Percentiles rank a stretch among this genome's conserved stretches.
Conservation (phyloP, 2,113 vertebrate genomes). For the Megalops atlanticus region DNA sequence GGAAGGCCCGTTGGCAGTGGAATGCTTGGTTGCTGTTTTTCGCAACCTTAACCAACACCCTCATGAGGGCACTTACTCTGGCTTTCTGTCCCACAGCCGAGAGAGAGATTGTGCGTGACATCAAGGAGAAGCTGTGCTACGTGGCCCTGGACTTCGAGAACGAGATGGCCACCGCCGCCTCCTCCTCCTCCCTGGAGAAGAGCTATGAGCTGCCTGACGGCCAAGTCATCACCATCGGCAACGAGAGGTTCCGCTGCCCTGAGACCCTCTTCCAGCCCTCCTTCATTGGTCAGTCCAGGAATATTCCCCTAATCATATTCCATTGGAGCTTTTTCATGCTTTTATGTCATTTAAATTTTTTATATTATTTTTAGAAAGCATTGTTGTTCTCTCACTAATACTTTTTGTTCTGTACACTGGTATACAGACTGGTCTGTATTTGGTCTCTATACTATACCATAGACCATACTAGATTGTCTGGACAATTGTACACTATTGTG, state of each 20-base stretch:
- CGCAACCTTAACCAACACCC: too few species aligned
- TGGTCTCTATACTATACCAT: too few species aligned
- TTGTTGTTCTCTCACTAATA: slow-evolving; percentile 16
- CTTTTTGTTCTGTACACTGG: too few species aligned
- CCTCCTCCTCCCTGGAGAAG: slow-evolving; percentile 88
- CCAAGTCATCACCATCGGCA: slow-evolving; percentile 89
- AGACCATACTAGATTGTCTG: too few species aligned
- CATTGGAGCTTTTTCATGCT: too few species aligned
- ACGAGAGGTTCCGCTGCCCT: slow-evolving; percentile 86
- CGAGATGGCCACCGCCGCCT: slow-evolving; percentile 88
- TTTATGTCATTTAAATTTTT: too few species aligned
- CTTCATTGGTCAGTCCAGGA: slow-evolving; percentile 77
- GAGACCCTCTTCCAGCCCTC: slow-evolving; percentile 91
- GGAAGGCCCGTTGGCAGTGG: background rate
- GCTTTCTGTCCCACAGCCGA: slow-evolving; percentile 69
- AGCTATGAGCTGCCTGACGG: slow-evolving; percentile 88
- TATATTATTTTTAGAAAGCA: slow-evolving; percentile 18
- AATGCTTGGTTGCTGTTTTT: background rate
- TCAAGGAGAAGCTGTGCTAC: slow-evolving; percentile 89
- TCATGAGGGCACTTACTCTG: slow-evolving; percentile 11
- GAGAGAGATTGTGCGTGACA: slow-evolving; percentile 88
- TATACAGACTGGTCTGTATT: too few species aligned
- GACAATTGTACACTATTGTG: too few species aligned
- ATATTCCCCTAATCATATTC: too few species aligned
- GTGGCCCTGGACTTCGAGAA: slow-evolving; percentile 91